phyloP scores from a whole-genome alignment of 1,140 invertebrate genomes.

The Hyles euphorbiae region DNA sequence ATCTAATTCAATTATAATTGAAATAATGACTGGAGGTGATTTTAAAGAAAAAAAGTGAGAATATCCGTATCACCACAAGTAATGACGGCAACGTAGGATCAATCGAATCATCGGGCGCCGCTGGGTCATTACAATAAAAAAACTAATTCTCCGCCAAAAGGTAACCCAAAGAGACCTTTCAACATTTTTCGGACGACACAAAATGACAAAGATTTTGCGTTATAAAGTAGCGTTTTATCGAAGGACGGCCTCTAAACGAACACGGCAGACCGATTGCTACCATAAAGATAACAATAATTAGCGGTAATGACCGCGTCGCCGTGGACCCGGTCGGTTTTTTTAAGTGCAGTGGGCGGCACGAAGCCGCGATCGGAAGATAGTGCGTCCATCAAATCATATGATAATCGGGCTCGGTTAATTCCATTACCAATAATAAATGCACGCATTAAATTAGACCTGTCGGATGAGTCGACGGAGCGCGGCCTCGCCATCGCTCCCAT shows the following conservation, averaged over 20 bases:
- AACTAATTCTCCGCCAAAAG: slow-evolving; percentile 37
- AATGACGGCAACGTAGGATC: slow-evolving; percentile 57
- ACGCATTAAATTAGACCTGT: slow-evolving; percentile 71
- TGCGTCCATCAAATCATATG: slow-evolving; percentile 72
- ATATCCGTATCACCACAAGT: slow-evolving; percentile 64
- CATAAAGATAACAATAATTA: slow-evolving; percentile 74
- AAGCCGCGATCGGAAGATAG: slow-evolving; percentile 59
- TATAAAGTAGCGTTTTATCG: slow-evolving; percentile 55
- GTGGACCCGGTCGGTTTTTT: slow-evolving; percentile 44
- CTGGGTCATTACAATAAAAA: slow-evolving; percentile 55
- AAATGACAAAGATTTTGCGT: slow-evolving; percentile 58
- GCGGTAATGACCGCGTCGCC: slow-evolving; percentile 56
- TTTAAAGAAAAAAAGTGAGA: slow-evolving; percentile 49
- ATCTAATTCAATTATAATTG: slow-evolving; percentile 29
- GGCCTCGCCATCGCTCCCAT: slow-evolving; percentile 50
- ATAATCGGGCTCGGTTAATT: slow-evolving; percentile 73
- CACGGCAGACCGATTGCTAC: slow-evolving; percentile 62
- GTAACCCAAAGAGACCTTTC: slow-evolving; percentile 29
- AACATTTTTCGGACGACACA: slow-evolving; percentile 39
- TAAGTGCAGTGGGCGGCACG: slow-evolving; percentile 57
- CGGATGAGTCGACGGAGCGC: slow-evolving; percentile 65
- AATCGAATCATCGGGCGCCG: slow-evolving; percentile 39
- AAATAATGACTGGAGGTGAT: slow-evolving; percentile 23
- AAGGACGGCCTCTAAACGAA: slow-evolving; percentile 47
- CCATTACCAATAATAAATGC: slow-evolving; percentile 74